Conservation (phyloP, 2,797 vertebrate species). For the Mus minutoides region DNA sequence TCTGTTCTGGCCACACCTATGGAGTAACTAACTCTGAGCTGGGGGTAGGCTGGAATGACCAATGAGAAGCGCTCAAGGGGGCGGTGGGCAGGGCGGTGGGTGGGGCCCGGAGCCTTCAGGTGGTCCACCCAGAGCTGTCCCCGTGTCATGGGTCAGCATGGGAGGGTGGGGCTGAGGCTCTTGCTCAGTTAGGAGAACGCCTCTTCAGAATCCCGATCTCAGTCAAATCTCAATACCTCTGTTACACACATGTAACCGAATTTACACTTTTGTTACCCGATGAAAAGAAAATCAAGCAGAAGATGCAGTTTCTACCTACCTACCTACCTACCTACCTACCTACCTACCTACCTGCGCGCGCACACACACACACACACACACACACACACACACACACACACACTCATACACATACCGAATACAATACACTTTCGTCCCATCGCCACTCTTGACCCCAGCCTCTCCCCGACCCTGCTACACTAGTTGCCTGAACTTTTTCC, state of each 20-base stretch:
- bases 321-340: too few relatives aligned
- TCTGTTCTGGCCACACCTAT: not conserved
- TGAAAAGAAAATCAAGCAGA: not conserved
- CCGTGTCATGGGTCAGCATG: rapidly evolving
- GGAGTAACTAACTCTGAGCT: rapidly evolving
- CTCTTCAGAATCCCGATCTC: rapidly evolving
- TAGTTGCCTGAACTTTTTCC: not conserved
- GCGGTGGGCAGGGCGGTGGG: not conserved
- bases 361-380: too few relatives aligned
- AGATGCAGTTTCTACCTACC: not conserved
- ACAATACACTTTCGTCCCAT: rapidly evolving
- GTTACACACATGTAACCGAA: rapidly evolving
- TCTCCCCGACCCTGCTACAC: rapidly evolving
- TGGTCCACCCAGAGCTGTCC: not conserved
- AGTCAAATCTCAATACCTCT: not conserved
- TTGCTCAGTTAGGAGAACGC: rapidly evolving
- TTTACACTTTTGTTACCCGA: not conserved
- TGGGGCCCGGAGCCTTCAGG: not conserved
- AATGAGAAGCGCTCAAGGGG: rapidly evolving
- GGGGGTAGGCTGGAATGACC: not conserved
- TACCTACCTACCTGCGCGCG: too few relatives aligned
- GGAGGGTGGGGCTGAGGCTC: not conserved
- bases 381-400: too few relatives aligned
- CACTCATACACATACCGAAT: too few relatives aligned
- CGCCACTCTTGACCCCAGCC: too few relatives aligned